These are phyloP conservation scores for Phyllotreta cruciferae DNA, from an alignment of 2,888 invertebrate genomes.

Conservation along the genomic window DNA sequence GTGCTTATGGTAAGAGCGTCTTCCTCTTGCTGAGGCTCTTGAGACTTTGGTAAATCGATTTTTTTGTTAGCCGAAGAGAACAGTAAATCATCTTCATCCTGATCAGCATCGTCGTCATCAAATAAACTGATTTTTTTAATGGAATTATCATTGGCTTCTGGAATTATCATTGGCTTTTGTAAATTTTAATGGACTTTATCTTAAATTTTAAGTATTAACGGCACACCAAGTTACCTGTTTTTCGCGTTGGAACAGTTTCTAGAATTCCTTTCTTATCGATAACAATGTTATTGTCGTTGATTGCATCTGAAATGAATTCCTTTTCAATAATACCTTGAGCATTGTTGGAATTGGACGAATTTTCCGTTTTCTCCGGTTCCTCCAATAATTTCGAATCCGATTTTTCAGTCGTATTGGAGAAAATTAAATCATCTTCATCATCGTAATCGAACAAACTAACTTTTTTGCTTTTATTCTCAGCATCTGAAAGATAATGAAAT, in stretches of 20 bases:
- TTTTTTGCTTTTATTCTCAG: constrained; percentile 13
- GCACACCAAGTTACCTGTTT: too few species aligned
- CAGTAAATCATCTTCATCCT: constrained; percentile 51
- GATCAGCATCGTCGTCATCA: constrained; percentile 38
- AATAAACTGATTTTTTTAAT: constrained; percentile 41
- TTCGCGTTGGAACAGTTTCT: too few species aligned
- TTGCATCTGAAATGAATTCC: too few species aligned
- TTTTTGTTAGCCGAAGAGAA: constrained; percentile 50
- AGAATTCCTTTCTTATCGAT: too few species aligned
- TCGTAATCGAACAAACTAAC: not conserved
- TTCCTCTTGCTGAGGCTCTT: constrained; percentile 39
- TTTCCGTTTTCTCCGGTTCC: too few species aligned
- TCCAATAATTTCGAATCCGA: not conserved
- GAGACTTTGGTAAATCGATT: constrained; percentile 48
- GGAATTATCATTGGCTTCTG: too few species aligned
- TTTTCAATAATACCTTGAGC: too few species aligned
- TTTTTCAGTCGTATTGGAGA: not conserved
- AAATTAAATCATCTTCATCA: not conserved
- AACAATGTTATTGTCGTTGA: too few species aligned
- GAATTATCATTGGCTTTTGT: not conserved
- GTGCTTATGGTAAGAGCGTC: constrained; percentile 30
- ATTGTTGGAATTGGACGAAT: too few species aligned
- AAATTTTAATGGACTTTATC: too few species aligned
- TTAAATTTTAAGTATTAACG: too few species aligned
- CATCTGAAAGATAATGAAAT: not conserved